phyloP scores from a whole-genome alignment of 2,113 vertebrate genomes.

The Centropristis striata region DNA sequence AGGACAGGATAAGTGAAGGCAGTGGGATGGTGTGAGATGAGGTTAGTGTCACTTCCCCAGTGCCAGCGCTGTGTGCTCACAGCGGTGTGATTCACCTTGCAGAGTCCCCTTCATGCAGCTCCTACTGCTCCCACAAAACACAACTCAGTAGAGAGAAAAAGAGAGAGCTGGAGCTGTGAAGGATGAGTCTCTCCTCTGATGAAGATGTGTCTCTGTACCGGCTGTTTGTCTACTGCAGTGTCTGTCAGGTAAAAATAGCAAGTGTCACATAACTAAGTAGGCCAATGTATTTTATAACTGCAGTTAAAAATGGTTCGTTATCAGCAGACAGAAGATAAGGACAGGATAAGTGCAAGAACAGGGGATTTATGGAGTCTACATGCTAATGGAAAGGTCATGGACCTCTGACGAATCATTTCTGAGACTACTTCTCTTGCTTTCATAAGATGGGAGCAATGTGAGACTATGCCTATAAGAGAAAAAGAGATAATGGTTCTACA shows the following conservation, averaged over 20 bases:
- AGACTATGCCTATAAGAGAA: too few relatives aligned
- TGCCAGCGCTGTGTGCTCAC: slow-evolving; percentile 30
- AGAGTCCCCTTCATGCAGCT: slow-evolving; percentile 33
- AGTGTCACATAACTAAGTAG: neutral
- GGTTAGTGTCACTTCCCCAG: slow-evolving; percentile 42
- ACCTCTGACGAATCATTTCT: too few relatives aligned
- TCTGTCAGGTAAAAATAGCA: slow-evolving; percentile 2
- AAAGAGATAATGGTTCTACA: too few relatives aligned
- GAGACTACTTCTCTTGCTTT: too few relatives aligned
- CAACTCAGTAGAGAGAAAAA: neutral
- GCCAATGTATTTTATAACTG: slow-evolving; percentile 1
- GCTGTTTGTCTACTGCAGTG: neutral
- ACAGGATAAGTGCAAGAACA: neutral
- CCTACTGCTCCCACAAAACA: slow-evolving; percentile 37
- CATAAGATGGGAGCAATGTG: too few relatives aligned
- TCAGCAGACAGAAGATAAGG: neutral
- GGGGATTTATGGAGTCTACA: neutral
- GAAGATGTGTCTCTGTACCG: neutral
- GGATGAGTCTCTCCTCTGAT: neutral
- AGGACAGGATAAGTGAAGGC: slow-evolving; percentile 45
- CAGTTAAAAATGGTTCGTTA: neutral
- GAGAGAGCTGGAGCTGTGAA: slow-evolving; percentile 7
- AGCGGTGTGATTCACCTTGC: slow-evolving; percentile 62
- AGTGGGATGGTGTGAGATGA: slow-evolving; percentile 45
- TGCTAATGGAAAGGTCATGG: too few relatives aligned